phyloP scores from a whole-genome alignment of 2,888 invertebrate genomes.

The Trisateles emortualis region DNA sequence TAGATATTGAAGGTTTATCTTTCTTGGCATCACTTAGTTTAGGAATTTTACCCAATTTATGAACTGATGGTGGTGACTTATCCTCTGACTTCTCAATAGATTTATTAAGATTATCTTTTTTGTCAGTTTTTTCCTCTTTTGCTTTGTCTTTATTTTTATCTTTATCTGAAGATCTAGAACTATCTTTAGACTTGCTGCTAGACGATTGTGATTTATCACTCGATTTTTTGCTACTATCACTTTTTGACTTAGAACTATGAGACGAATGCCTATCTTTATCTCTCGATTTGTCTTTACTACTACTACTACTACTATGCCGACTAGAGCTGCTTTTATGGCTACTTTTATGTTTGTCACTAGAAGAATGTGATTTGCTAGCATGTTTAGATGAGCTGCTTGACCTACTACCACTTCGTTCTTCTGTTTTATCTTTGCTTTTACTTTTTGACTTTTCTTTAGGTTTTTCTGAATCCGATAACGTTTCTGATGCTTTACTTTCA shows the following conservation, averaged over 20 bases:
- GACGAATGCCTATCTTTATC: slow-evolving; percentile 60
- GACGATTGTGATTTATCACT: slow-evolving; percentile 68
- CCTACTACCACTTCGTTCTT: slow-evolving; percentile 72
- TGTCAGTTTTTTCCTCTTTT: slow-evolving; percentile 55
- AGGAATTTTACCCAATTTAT: slow-evolving; percentile 93
- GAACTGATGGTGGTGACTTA: slow-evolving; percentile 90
- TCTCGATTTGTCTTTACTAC: slow-evolving; percentile 68
- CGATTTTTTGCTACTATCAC: slow-evolving; percentile 68
- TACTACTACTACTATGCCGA: slow-evolving; percentile 75
- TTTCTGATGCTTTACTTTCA: slow-evolving; percentile 66
- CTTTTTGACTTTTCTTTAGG: slow-evolving; percentile 68
- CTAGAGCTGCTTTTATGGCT: slow-evolving; percentile 68
- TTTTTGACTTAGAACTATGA: slow-evolving; percentile 74
- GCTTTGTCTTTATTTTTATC: slow-evolving; percentile 64
- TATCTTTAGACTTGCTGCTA: slow-evolving; percentile 68
- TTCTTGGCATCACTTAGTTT: slow-evolving; percentile 88
- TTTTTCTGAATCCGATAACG: slow-evolving; percentile 64
- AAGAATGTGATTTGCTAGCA: slow-evolving; percentile 74
- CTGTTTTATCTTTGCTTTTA: slow-evolving; percentile 82
- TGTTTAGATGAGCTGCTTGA: slow-evolving; percentile 68
- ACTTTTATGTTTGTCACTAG: slow-evolving; percentile 78
- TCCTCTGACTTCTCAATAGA: slow-evolving; percentile 89
- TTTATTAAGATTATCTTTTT: slow-evolving; percentile 62
- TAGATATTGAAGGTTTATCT: slow-evolving; percentile 93
- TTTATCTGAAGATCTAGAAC: slow-evolving; percentile 62